phyloP scores from a whole-genome alignment of 2,888 invertebrate genomes.

The Pasiphila rectangulata region DNA sequence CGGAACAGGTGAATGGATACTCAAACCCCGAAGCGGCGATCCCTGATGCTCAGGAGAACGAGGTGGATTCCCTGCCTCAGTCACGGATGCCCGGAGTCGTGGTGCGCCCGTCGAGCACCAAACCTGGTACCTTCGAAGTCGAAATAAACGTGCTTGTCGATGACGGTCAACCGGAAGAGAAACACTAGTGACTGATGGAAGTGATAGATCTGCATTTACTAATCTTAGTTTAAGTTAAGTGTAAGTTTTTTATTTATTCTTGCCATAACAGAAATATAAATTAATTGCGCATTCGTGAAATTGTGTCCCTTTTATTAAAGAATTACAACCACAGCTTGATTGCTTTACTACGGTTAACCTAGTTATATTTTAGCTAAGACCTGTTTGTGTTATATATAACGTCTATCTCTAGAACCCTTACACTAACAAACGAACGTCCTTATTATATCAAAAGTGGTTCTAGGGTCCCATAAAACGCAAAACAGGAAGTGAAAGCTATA shows the following conservation, averaged over 20 bases:
- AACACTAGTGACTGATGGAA: conserved; percentile 28
- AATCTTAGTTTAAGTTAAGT: conserved; percentile 23
- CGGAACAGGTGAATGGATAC: conserved; percentile 71
- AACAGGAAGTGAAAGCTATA: too few relatives aligned
- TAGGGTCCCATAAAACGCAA: too few relatives aligned
- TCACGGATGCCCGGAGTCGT: conserved; percentile 67
- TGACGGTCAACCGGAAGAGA: conserved; percentile 64
- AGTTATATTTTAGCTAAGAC: too few relatives aligned
- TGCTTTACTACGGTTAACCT: too few relatives aligned
- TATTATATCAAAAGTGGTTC: too few relatives aligned
- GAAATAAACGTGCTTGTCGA: conserved; percentile 69
- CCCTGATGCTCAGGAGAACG: conserved; percentile 66
- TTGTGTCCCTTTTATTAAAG: too few relatives aligned
- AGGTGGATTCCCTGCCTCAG: conserved; percentile 71
- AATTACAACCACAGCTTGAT: too few relatives aligned
- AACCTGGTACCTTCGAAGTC: conserved; percentile 69
- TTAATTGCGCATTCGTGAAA: conserved; percentile 1
- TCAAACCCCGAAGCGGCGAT: conserved; percentile 35
- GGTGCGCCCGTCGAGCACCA: conserved; percentile 60
- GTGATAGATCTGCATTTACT: conserved; percentile 44
- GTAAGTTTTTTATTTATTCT: conserved; percentile 53
- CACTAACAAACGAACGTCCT: too few relatives aligned
- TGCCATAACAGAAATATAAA: conserved; percentile 62
- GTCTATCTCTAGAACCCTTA: too few relatives aligned
- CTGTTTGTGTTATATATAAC: too few relatives aligned